Evolutionary conservation across 1,140 invertebrate genomes (phyloP), one percentile per base, ranked within the genome.

Genomic region (Aphidius gifuensis): DNA sequence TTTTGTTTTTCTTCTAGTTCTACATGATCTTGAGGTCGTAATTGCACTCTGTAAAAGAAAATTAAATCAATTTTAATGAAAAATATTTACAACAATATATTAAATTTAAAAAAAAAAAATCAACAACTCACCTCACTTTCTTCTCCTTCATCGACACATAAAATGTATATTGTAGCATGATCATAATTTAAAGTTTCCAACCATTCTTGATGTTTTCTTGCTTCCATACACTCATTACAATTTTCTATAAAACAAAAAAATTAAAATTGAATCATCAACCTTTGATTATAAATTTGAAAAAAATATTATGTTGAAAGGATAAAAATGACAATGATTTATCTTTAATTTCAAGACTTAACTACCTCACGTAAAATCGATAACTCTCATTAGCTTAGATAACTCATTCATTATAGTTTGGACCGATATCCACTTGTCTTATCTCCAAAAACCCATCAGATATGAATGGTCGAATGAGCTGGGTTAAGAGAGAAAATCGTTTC

Each of bases 101-200:
- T 16, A 16, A 16, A 11, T 53, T 63, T 51, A 51, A 1, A 21
- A 60, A 60, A 42, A 47, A 53, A 47, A 48, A 60, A 43, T 40
- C 11, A 50, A 16, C 2, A 21, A 60, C 65, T 70, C 50, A 80
- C 79, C 71, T 81, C 75, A 4, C 38, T 46, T 56, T 77, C 77
- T 11, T 79, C 79, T 49, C 58, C 74, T 4, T 80, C 79, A 55
- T 81, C 79, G 47, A 79, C 66, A 42, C 71, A 78, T 32, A 76
- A 76, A 45, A 81, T 73, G 49, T 76, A 81, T 60, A 81, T 81
- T 4, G 75, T 74, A 50, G 78, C 79, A 43, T 73, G 73, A 1
- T 81, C 79, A 59, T 81, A 81, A 50, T 75, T 81, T 11, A 81
- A 64, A 57, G 73, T 79, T 50, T 79, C 77, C 47, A 77, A 46